Evolutionary conservation across 2,888 invertebrate species (phyloP), one percentile per base, ranked within the genome.

Genomic region (Keiferia lycopersicella): DNA sequence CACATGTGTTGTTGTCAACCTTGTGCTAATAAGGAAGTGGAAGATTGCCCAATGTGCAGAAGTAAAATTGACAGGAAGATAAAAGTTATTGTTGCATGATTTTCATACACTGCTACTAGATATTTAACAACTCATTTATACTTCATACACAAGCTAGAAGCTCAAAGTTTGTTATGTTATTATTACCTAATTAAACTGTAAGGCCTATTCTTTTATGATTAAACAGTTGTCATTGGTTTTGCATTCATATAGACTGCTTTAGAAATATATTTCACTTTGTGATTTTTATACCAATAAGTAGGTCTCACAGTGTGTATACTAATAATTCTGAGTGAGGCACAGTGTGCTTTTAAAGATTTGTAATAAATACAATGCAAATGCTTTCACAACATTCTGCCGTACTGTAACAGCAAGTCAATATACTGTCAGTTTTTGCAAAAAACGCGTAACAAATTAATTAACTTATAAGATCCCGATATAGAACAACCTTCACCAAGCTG

Each of bases 1-100:
- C 97, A 98, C 84, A 94, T 97, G 79, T 97, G 97, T 80, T 95
- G 95, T 80, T 98, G 97, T 84, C 84, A 92, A 62, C 80, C 83
- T 61, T 98, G 97, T 87, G 94, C 95, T 60, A 81, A 85, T 68
- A 87, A 89, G 73, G 86, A 93, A 26, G 85, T 96, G 65, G 80
- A 83, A 1, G 88, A 87, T 66, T 98, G 97, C 84, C 97, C 97
- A 7, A 93, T 98, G 93, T 97, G 97, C 81, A 93, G 97, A 77
- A 92, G 92, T 66, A 77, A 73, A 38, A 95, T 97, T 73, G 93
- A 95, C 72, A 93, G 94, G 74, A 95, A 93, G 88, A 94, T 96
- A 70, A 93, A 93, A 83, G 93, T 95, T 70, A 88, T 94, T 73
- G 79, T 92, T 77, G 88, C 93, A 73, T 94, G 86, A 92, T 80